These are phyloP conservation scores for Phyllostomus hastatus DNA, from an alignment of 2,113 vertebrate genomes.

Conservation along the genomic window DNA sequence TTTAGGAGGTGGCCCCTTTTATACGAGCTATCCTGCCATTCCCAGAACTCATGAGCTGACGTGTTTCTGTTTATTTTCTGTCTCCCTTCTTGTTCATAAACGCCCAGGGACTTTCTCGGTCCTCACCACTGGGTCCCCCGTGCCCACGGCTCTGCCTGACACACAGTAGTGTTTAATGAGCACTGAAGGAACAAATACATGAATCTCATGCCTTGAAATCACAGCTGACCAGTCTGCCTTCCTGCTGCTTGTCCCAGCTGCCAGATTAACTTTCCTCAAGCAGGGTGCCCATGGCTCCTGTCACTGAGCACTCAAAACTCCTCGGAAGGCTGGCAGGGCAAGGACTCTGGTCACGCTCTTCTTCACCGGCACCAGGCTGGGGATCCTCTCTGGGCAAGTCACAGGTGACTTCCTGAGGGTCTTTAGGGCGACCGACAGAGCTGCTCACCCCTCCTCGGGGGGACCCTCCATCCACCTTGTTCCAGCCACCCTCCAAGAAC, in stretches of 20 bases:
- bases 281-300: not conserved
- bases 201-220: not conserved
- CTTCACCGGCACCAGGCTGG: not conserved
- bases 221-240: not conserved
- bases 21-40: not conserved
- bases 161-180: not conserved
- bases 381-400: not conserved
- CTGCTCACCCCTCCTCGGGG: not conserved
- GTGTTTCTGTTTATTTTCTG: not conserved
- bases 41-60: not conserved
- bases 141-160: not conserved
- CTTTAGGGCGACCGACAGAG: not conserved
- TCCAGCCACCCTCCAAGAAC: not conserved
- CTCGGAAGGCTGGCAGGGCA: not conserved
- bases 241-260: not conserved
- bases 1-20: not conserved
- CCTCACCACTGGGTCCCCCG: not conserved
- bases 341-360: not conserved
- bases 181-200: not conserved
- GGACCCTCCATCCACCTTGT: not conserved
- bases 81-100: not conserved
- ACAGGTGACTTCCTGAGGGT: not conserved
- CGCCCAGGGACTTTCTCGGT: not conserved
- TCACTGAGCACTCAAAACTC: not conserved
- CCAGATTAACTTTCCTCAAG: not conserved